Evolutionary conservation across 92 coral and sea anemone genomes (phyloP), one percentile per base, ranked within the genome.

Genomic region (Siderastrea siderea): DNA sequence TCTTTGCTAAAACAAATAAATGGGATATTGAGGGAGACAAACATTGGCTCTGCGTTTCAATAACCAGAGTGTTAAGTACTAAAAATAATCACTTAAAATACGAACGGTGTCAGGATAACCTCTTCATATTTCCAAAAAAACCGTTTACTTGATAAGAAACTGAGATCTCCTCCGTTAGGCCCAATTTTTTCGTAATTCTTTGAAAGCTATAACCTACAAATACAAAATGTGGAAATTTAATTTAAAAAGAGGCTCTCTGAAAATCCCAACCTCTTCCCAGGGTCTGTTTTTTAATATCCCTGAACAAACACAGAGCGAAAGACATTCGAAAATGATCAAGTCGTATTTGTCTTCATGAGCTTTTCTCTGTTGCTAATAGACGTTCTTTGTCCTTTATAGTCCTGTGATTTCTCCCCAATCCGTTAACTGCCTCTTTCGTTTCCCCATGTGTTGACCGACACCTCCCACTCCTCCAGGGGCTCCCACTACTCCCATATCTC

Each of bases 401-500:
- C 80, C 38, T 53, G 62, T 63, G 47, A 61, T 84, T 63, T 84
- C 87, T 59, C 55, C 78, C 59, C 79, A 49, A 58, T 50, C 45
- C 7, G 62, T 14, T 43, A 19, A n/a, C 14, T 46, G 82, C 64
- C 78, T 85, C 58, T 78, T 71, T n/a, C 87, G 79, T 80, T 93
- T 90, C 11, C 96, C 96, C 16, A 79, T 38, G 75, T 92, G 91
- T 47, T 50, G 88, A 11, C 98, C 98, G 5, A 84, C 75, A 7
- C 92, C 92, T 6, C 99, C 99, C 6, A 86, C 82, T 59, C 83
- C 79, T 6, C 99, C 99, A 3, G 80, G 15, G 14, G 94, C 88
- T 70, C 99, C 99, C 73, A 90, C 88, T 2, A 86, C 79, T 11
- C 99, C 99, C 95, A 90, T 90, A 17, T 91, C 94, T 50, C 99